Evolutionary conservation across 2,888 invertebrate species (phyloP).

Genomic region (Habroteleia sp.): DNA sequence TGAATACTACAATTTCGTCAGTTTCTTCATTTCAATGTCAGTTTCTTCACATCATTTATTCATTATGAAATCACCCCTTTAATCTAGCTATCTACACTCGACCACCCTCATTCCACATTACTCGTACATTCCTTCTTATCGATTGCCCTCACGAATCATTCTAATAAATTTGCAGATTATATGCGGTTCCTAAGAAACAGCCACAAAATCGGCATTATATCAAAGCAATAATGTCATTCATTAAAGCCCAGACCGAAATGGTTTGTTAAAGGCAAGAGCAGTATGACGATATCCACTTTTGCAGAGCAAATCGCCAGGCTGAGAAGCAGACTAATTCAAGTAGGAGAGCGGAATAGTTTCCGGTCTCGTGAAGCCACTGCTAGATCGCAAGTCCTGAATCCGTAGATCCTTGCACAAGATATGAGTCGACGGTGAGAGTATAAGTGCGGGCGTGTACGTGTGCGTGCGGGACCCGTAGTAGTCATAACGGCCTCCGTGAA

Average conservation of each 20-base stretch:
- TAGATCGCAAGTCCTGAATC: conserved; percentile 66
- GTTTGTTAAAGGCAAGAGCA: conserved; percentile 18
- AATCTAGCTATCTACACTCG: neutral
- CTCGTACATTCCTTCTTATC: neutral
- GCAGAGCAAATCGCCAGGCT: conserved; percentile 14
- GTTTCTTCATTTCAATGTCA: no score
- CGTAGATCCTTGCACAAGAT: conserved; percentile 70
- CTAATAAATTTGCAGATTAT: conserved; percentile 4
- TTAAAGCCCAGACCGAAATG: conserved; percentile 38
- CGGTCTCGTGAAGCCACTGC: conserved; percentile 58
- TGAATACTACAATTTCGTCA: no score
- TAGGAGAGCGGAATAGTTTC: conserved; percentile 54
- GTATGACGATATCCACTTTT: conserved; percentile 15
- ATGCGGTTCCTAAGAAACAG: neutral
- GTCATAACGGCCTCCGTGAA: conserved; percentile 73
- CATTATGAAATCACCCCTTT: no score
- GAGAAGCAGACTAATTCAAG: conserved; percentile 45
- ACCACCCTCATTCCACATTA: neutral
- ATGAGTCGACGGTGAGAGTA: conserved; percentile 46
- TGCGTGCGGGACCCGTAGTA: conserved; percentile 64
- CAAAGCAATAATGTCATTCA: conserved; percentile 43
- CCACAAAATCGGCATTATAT: conserved; percentile 15
- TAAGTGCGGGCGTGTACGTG: conserved; percentile 34
- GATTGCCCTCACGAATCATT: neutral
- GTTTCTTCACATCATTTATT: no score